phyloP scores from a whole-genome alignment of 2,888 invertebrate species.

The Leucophenga maculata region DNA sequence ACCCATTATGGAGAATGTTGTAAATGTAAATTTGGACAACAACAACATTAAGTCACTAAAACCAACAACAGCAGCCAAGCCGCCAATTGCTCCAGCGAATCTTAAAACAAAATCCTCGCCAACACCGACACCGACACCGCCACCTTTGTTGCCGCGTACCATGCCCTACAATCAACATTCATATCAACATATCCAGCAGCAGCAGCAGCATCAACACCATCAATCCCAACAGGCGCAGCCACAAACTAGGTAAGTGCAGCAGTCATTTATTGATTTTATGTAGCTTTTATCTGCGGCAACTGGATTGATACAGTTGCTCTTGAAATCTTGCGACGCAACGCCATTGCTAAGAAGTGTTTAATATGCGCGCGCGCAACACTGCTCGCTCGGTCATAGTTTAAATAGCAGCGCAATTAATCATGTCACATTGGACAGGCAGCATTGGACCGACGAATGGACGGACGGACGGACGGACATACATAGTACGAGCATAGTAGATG shows the following conservation, averaged over 20 bases:
- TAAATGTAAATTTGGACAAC: constrained; percentile 24
- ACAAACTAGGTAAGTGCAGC: constrained; percentile 56
- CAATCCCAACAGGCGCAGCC: constrained; percentile 61
- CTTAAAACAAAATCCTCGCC: constrained; percentile 43
- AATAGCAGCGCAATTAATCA: too few relatives aligned
- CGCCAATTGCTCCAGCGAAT: constrained; percentile 19
- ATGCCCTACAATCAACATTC: constrained; percentile 53
- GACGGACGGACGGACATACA: too few relatives aligned
- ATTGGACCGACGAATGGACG: too few relatives aligned
- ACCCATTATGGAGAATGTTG: constrained; percentile 64
- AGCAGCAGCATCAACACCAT: constrained; percentile 66
- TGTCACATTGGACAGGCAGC: too few relatives aligned
- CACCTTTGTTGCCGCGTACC: constrained; percentile 70
- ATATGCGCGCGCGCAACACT: not conserved
- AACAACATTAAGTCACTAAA: constrained; percentile 22
- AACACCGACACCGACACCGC: constrained; percentile 54
- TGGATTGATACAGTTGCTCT: constrained; percentile 22
- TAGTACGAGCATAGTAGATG: too few relatives aligned
- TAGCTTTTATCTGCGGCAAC: constrained; percentile 52
- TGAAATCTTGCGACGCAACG: not conserved
- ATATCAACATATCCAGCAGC: constrained; percentile 40
- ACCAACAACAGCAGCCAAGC: constrained; percentile 34
- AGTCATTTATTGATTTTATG: constrained; percentile 1
- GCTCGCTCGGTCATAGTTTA: too few relatives aligned
- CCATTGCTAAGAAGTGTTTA: not conserved